Percentiles rank a stretch among this genome's conserved stretches.
These are phyloP conservation scores for Tragelaphus buxtoni DNA, from an alignment of 2,113 vertebrate species.

Conservation along the genomic window DNA sequence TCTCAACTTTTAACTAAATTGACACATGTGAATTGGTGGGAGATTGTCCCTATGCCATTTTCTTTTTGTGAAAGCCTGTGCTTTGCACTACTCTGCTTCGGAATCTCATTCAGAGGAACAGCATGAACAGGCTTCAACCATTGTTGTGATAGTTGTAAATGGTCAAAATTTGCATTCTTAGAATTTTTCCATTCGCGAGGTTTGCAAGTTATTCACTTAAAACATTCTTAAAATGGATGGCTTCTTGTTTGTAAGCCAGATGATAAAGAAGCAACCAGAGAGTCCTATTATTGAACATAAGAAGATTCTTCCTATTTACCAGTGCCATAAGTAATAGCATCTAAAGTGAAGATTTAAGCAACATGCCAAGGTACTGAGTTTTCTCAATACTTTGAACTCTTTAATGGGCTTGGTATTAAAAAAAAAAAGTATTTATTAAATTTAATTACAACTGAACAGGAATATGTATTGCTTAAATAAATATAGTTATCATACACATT, in stretches of 20 bases:
- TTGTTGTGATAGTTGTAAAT: conserved; percentile 78
- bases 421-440: neutral
- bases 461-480: conserved; percentile 86
- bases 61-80: conserved; percentile 69
- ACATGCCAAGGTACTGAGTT: conserved; percentile 81
- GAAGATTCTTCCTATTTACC: conserved; percentile 81
- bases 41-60: conserved; percentile 84
- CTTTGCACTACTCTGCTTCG: conserved; percentile 80
- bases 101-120: conserved; percentile 80
- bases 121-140: conserved; percentile 75
- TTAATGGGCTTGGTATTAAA: conserved; percentile 82
- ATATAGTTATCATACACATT: conserved; percentile 83
- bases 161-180: conserved; percentile 76
- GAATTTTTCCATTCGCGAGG: conserved; percentile 70
- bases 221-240: conserved; percentile 79
- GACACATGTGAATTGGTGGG: conserved; percentile 76
- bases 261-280: conserved; percentile 78
- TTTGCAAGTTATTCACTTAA: conserved; percentile 75
- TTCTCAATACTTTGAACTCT: conserved; percentile 83
- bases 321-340: conserved; percentile 81
- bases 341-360: conserved; percentile 84
- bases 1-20: conserved; percentile 73
- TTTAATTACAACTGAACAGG: conserved; percentile 80
- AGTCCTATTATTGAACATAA: conserved; percentile 42
- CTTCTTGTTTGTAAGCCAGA: conserved; percentile 74